Evolutionary conservation across 1,140 invertebrate species (phyloP).

Genomic region (Zaprionus camerounensis): DNA sequence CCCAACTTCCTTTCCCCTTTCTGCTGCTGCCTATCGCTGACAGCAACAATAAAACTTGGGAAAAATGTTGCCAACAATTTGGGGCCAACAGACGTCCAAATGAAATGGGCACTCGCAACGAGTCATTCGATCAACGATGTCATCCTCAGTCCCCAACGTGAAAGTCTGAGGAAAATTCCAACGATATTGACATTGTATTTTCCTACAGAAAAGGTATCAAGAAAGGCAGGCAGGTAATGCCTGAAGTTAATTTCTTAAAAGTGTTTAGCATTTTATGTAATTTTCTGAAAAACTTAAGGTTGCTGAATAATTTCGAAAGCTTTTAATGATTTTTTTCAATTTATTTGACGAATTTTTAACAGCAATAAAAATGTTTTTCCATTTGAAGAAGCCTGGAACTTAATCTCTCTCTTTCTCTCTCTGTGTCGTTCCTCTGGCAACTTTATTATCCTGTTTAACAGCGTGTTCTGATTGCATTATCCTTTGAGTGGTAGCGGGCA

Average conservation of each 20-base stretch:
- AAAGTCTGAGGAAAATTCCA: constrained; percentile 11
- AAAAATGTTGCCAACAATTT: constrained; percentile 76
- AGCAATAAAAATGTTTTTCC: constrained; percentile 30
- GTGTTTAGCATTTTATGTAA: background rate
- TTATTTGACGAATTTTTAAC: background rate
- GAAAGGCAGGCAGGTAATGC: background rate
- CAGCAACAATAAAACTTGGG: constrained; percentile 73
- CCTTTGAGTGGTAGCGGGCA: constrained; percentile 22
- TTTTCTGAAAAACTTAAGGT: background rate
- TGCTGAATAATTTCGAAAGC: background rate
- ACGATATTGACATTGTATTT: constrained; percentile 21
- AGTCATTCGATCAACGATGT: constrained; percentile 71
- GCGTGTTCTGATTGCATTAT: constrained; percentile 63
- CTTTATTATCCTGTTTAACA: constrained; percentile 70
- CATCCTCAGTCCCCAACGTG: background rate
- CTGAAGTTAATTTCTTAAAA: background rate
- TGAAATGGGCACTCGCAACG: constrained; percentile 66
- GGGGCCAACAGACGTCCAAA: constrained; percentile 40
- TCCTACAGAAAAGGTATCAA: background rate
- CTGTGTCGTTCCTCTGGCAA: background rate
- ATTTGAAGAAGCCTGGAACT: background rate
- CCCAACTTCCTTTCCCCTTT: background rate
- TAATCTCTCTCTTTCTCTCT: background rate
- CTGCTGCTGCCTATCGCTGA: constrained; percentile 56
- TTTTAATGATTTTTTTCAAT: background rate